phyloP scores from a whole-genome alignment of 1,140 invertebrate species.

The Tetramorium parvispinum region DNA sequence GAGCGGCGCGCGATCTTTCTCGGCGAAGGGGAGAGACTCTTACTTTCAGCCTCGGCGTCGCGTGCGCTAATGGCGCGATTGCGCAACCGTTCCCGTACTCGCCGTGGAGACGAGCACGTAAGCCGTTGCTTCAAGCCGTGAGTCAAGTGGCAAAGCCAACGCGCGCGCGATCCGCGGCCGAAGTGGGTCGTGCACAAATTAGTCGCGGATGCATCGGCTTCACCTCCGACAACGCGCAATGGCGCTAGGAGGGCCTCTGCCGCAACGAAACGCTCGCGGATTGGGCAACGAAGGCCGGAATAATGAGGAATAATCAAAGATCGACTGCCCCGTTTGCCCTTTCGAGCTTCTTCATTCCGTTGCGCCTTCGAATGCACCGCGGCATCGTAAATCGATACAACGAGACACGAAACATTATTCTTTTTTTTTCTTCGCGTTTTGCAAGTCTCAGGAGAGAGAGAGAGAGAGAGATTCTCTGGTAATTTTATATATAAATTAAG shows the following conservation, averaged over 20 bases:
- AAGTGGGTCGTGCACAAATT: constrained; percentile 71
- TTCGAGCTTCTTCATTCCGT: neutral
- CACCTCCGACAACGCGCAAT: constrained; percentile 12
- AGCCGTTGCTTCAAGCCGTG: constrained; percentile 58
- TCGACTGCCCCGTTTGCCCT: constrained; percentile 2
- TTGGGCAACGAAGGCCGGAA: neutral
- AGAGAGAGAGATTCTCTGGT: neutral
- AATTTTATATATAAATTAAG: neutral
- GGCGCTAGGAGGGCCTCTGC: neutral
- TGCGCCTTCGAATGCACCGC: neutral
- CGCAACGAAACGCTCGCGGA: neutral
- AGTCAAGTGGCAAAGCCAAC: constrained; percentile 71
- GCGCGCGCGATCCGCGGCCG: constrained; percentile 11
- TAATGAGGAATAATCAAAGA: constrained; percentile 32
- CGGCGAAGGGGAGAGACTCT: constrained; percentile 71
- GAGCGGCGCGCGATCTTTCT: constrained; percentile 48
- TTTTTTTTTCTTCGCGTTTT: neutral
- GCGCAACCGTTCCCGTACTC: constrained; percentile 62
- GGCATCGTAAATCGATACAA: neutral
- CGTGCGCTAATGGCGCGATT: constrained; percentile 73
- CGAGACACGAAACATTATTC: no score
- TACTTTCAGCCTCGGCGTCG: constrained; percentile 76
- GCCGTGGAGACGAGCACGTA: constrained; percentile 59
- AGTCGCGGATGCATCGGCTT: constrained; percentile 43
- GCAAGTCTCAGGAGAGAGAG: neutral